These are phyloP conservation scores for Dascyllus trimaculatus DNA, from an alignment of 2,113 vertebrate species.

Conservation along the genomic window DNA sequence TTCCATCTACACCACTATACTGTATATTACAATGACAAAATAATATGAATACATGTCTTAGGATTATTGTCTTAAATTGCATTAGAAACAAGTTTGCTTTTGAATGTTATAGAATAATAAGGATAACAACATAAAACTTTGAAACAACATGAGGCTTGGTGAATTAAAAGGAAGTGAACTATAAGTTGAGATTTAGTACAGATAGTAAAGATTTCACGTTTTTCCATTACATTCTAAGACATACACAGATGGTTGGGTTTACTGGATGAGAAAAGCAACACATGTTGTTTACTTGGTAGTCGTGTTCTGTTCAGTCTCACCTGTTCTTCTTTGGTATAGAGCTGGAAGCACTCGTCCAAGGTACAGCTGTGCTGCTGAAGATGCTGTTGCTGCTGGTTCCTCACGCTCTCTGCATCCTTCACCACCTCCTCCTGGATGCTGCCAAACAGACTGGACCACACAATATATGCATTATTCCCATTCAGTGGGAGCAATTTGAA, in stretches of 20 bases:
- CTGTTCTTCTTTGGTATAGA: conserved; percentile 99
- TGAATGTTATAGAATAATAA: too few species aligned
- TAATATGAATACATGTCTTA: too few species aligned
- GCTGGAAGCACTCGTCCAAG: conserved; percentile 94
- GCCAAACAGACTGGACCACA: conserved; percentile 89
- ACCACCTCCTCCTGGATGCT: conserved; percentile 93
- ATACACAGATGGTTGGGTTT: background rate
- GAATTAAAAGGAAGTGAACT: background rate
- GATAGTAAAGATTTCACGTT: background rate
- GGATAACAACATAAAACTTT: too few species aligned
- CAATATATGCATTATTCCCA: background rate
- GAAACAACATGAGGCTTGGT: background rate
- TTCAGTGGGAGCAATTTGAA: background rate
- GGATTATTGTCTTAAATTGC: background rate
- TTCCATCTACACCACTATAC: too few species aligned
- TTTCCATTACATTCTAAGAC: background rate
- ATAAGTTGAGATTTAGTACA: background rate
- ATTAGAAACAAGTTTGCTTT: background rate
- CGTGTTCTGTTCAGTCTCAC: conserved; percentile 71
- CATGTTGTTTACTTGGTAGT: background rate
- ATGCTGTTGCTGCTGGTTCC: conserved; percentile 91
- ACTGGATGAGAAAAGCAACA: background rate
- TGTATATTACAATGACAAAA: too few species aligned
- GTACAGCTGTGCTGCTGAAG: conserved; percentile 94
- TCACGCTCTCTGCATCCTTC: conserved; percentile 91